Conservation (phyloP, 1,140 invertebrate species). For the Zelostemma sp. region DNA sequence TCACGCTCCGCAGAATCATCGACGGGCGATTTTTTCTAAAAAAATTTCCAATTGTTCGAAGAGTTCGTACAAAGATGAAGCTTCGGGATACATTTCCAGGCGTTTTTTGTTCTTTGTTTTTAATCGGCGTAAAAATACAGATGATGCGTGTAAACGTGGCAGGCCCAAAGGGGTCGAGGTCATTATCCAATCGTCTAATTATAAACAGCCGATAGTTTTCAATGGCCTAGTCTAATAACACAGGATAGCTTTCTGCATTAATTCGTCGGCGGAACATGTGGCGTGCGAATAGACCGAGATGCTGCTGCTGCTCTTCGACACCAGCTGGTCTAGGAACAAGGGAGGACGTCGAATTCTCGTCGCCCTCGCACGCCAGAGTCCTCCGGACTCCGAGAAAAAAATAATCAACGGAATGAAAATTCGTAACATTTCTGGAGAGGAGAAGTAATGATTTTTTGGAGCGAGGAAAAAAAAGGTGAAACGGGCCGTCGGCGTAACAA, state of each 20-base stretch:
- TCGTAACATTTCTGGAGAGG: conserved; percentile 9
- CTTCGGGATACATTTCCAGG: background rate
- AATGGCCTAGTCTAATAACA: conserved; percentile 51
- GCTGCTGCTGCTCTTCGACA: conserved; percentile 44
- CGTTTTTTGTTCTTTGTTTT: background rate
- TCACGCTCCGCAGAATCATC: conserved; percentile 16
- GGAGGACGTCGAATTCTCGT: conserved; percentile 18
- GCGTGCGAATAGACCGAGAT: conserved; percentile 53
- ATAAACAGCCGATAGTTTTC: conserved; percentile 45
- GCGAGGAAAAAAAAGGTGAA: conserved; percentile 34
- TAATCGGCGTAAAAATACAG: background rate
- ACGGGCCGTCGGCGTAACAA: conserved; percentile 50
- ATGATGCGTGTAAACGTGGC: conserved; percentile 8
- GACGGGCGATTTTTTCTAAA: background rate
- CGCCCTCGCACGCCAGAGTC: background rate
- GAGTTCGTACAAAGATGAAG: background rate
- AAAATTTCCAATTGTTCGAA: too few relatives aligned
- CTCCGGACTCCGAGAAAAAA: background rate
- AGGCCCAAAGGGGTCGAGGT: conserved; percentile 12
- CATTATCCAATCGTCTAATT: conserved; percentile 55
- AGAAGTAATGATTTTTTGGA: background rate
- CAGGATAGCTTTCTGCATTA: conserved; percentile 49
- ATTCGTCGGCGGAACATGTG: conserved; percentile 52
- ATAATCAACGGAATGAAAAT: conserved; percentile 19
- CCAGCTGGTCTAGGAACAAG: conserved; percentile 51